phyloP scores from a whole-genome alignment of 1,140 invertebrate species.

The Neodiprion fabricii region DNA sequence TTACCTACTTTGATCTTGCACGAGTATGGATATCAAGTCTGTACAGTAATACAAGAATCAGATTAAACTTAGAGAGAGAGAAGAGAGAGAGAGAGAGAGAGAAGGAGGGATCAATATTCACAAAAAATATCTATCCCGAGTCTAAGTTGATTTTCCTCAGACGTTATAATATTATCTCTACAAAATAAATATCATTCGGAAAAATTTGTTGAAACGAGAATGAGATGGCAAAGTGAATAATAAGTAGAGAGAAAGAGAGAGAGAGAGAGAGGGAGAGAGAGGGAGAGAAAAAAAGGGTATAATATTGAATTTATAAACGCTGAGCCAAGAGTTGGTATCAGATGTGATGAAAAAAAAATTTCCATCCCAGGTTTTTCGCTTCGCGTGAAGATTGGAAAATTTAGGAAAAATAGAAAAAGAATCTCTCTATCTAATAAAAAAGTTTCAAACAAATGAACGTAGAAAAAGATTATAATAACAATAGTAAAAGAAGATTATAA shows the following conservation, averaged over 20 bases:
- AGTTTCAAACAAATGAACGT: no score
- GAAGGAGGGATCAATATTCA: slow-evolving; percentile 11
- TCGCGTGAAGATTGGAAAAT: slow-evolving; percentile 43
- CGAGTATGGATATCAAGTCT: no score
- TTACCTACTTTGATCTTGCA: no score
- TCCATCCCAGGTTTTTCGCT: slow-evolving; percentile 51
- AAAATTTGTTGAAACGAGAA: slow-evolving; percentile 29
- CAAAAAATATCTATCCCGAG: slow-evolving; percentile 13
- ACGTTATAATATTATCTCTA: slow-evolving; percentile 26
- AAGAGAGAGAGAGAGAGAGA: slow-evolving; percentile 6
- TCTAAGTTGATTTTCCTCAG: slow-evolving; percentile 49
- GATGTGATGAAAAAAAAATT: no score
- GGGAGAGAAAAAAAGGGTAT: slow-evolving; percentile 34
- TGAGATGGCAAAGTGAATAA: slow-evolving; percentile 27
- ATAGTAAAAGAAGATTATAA: no score
- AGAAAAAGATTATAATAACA: no score
- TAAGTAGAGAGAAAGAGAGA: slow-evolving; percentile 27
- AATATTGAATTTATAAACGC: no score
- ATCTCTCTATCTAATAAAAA: no score
- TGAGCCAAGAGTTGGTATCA: no score
- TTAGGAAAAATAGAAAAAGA: background rate
- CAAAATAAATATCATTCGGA: no score
- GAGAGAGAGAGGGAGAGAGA: slow-evolving; percentile 38
- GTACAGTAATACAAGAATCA: no score
- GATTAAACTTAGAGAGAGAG: background rate